These are phyloP conservation scores for Onychomys arenicola DNA, from an alignment of 2,797 vertebrate species.

Conservation along the genomic window DNA sequence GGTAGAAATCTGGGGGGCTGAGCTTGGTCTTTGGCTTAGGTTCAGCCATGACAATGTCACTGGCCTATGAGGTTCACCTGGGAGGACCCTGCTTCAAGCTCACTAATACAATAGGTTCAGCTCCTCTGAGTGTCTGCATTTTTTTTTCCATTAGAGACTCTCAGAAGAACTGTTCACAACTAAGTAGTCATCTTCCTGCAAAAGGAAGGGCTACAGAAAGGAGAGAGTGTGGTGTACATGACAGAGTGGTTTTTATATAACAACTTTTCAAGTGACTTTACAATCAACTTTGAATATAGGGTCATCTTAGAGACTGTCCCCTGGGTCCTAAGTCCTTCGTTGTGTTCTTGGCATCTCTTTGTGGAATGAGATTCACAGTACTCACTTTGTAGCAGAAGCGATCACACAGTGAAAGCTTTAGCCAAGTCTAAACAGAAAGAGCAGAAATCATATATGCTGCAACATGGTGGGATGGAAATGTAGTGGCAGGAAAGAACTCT, in stretches of 20 bases:
- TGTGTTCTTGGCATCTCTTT: background rate
- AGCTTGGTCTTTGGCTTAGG: background rate
- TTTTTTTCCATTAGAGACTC: background rate
- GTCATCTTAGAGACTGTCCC: background rate
- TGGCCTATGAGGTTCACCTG: background rate
- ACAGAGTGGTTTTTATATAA: background rate
- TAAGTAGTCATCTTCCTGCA: background rate
- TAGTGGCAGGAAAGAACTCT: background rate
- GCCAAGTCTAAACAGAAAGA: background rate
- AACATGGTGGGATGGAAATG: background rate
- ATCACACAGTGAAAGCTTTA: background rate
- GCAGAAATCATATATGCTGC: background rate
- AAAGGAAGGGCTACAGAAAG: background rate
- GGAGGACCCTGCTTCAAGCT: background rate
- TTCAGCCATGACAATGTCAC: background rate
- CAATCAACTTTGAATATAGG: background rate
- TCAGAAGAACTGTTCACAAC: background rate
- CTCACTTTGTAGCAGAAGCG: background rate
- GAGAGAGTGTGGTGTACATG: fast-evolving
- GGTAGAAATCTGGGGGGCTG: background rate
- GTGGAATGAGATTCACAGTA: background rate
- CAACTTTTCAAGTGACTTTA: background rate
- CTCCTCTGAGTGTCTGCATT: background rate
- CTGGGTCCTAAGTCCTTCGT: background rate
- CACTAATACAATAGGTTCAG: background rate